A percentile compares a stretch with the other conserved stretches of the same genome.
These are phyloP conservation scores for Drosophila sordidula DNA, from an alignment of 2,888 invertebrate genomes.

Conservation along the genomic window DNA sequence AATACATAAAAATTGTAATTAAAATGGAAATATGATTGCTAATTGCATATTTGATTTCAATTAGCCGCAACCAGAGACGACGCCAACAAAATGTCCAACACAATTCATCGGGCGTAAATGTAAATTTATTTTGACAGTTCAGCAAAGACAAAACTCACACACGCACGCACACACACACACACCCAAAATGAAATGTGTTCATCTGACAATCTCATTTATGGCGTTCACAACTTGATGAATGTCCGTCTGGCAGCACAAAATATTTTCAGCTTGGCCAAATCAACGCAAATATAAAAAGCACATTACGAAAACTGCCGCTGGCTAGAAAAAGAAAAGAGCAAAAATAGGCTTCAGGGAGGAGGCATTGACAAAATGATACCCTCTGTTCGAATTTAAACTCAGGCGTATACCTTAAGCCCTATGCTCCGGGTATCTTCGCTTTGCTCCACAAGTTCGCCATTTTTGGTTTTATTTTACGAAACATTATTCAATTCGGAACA, in stretches of 20 bases:
- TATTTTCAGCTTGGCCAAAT: slow-evolving; percentile 62
- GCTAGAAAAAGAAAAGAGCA: slow-evolving; percentile 24
- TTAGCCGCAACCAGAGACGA: slow-evolving; percentile 31
- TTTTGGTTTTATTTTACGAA: too few relatives aligned
- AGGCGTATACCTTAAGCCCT: too few relatives aligned
- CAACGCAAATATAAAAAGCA: slow-evolving; percentile 55
- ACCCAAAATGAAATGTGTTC: slow-evolving; percentile 36
- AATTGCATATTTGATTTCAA: slow-evolving; percentile 76
- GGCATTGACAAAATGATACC: slow-evolving; percentile 9
- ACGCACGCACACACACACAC: slow-evolving; percentile 5
- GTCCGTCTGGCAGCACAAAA: slow-evolving; percentile 39
- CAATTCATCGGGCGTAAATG: slow-evolving; percentile 42
- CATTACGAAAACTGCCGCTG: slow-evolving; percentile 52
- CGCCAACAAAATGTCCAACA: slow-evolving; percentile 9
- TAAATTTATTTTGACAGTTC: slow-evolving; percentile 65
- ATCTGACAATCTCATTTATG: slow-evolving; percentile 64
- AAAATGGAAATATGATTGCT: slow-evolving; percentile 46
- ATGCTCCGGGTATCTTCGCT: too few relatives aligned
- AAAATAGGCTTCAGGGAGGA: background rate
- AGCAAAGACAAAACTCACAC: slow-evolving; percentile 5
- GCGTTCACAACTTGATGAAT: slow-evolving; percentile 67
- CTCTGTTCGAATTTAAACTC: background rate
- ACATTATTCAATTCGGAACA: too few relatives aligned
- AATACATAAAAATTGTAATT: slow-evolving; percentile 19
- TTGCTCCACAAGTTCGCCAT: too few relatives aligned